phyloP scores from a whole-genome alignment of 1,140 invertebrate species.

The Notospermus geniculatus region DNA sequence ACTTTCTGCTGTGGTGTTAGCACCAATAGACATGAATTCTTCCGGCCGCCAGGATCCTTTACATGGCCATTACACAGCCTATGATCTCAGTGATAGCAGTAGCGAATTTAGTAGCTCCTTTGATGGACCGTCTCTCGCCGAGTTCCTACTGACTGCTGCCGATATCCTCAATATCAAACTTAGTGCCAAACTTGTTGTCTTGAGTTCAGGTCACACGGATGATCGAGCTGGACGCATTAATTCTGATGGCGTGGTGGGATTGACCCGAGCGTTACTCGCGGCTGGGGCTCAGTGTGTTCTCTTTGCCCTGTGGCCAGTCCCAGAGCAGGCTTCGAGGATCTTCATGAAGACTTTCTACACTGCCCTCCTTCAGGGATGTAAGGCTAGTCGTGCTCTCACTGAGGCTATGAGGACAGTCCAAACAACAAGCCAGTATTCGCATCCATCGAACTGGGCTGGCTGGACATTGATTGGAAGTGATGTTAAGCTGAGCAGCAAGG shows the following conservation, averaged over 20 bases:
- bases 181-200: conserved; percentile 82
- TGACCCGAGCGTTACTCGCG: conserved; percentile 74
- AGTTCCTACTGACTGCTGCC: conserved; percentile 80
- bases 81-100: conserved; percentile 53
- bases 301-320: conserved; percentile 89
- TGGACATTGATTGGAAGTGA: conserved; percentile 84
- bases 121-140: conserved; percentile 77
- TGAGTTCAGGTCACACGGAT: conserved; percentile 69
- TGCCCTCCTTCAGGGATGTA: conserved; percentile 76
- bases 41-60: conserved; percentile 17
- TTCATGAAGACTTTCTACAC: conserved; percentile 87
- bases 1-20: conserved; percentile 78
- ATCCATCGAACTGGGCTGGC: conserved; percentile 94
- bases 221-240: conserved; percentile 58
- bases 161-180: conserved; percentile 83
- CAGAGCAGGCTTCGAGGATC: conserved; percentile 87
- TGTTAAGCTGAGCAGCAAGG: conserved; percentile 83
- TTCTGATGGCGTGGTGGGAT: conserved; percentile 75
- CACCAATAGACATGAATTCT: conserved; percentile 62
- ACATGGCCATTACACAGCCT: conserved; percentile 31
- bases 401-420: conserved; percentile 94
- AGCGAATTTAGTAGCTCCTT: conserved; percentile 51
- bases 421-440: conserved; percentile 91
- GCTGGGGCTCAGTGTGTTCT: conserved; percentile 89
- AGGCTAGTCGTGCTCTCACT: conserved; percentile 71